Conservation (phyloP, 2,888 invertebrate species). For the Sarcophaga carnaria region DNA sequence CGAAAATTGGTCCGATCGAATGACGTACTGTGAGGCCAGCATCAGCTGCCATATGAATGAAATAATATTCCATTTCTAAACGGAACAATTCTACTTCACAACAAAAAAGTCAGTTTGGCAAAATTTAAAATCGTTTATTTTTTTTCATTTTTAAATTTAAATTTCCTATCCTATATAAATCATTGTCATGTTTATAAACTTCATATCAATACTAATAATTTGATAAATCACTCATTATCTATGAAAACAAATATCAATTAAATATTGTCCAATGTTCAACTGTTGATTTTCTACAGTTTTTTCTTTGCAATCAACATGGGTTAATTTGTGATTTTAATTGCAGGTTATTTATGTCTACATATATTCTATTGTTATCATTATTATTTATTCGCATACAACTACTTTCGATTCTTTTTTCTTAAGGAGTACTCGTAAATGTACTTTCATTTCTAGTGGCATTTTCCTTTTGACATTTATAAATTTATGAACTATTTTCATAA, state of each 20-base stretch:
- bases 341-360: neutral
- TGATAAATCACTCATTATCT: too few species aligned
- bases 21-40: too few species aligned
- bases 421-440: neutral
- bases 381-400: neutral
- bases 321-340: neutral
- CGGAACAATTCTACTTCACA: too few species aligned
- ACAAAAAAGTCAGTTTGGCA: too few species aligned
- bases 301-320: neutral
- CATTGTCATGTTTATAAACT: too few species aligned
- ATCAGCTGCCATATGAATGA: too few species aligned
- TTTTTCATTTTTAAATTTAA: too few species aligned
- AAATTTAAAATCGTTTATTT: too few species aligned
- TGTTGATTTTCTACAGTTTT: neutral
- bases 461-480: conserved; percentile 14
- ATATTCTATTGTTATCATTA: neutral
- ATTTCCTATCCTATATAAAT: too few species aligned
- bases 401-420: neutral
- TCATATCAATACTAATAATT: too few species aligned
- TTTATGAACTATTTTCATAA: neutral
- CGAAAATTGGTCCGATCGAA: too few species aligned
- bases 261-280: neutral
- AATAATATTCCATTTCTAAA: too few species aligned
- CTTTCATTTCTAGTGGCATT: conserved; percentile 8
- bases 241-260: neutral